Base-by-base conservation (phyloP, 1,140 invertebrate species). In the Pemphigus obesinymphae region DNA sequence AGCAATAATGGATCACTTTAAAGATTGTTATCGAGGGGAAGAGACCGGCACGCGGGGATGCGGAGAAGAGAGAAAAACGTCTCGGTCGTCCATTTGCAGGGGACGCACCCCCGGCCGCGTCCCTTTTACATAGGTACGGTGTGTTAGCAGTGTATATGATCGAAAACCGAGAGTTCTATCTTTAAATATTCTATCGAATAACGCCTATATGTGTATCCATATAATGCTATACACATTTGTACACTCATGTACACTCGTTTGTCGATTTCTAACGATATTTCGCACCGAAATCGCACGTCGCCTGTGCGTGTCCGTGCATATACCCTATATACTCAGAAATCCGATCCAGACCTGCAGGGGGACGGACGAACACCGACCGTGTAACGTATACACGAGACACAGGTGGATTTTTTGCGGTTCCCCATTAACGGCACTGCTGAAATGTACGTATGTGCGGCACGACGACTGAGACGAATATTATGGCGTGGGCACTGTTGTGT, bases 11-110 rank as follows among this genome's bases (percentile, higher is more conserved):
- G 73, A 55, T 76, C 29, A 23, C 48, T 76, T 58, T 76, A 55
- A 55, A 76, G 73, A 76, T 76, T 76, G 15, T 76, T 76, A 76
- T 76, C 73, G 73, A 2, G n/a, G 66, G 34, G 31, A 37, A 31
- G n/a, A 17, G 61, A 40, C 4, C 6, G 26, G 68, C 40, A 13
- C n/a, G 68, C 7, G 37, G 68, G 58, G 1, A 13, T 29, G 20
- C 17, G 61, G 61, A 23, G 20, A 1, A 17, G 17, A 34, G 6
- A n/a, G 61, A 17, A 8, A 66, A 34, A 66, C 61, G 61, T 61
- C 58, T 61, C 61, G 29, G 8, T 7, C n/a, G 29, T 17, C 29
- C 31, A n/a, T 61, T 26, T n/a, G 45, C 40, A 43, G 50, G 8
- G 26, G 8, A 15, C 29, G 53, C 20, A 70, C 37, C 68, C 43